A percentile compares a stretch with the other conserved stretches of the same genome.
These are phyloP conservation scores for Neopelma chrysocephalum DNA, from an alignment of 2,797 vertebrate genomes.

Conservation along the genomic window DNA sequence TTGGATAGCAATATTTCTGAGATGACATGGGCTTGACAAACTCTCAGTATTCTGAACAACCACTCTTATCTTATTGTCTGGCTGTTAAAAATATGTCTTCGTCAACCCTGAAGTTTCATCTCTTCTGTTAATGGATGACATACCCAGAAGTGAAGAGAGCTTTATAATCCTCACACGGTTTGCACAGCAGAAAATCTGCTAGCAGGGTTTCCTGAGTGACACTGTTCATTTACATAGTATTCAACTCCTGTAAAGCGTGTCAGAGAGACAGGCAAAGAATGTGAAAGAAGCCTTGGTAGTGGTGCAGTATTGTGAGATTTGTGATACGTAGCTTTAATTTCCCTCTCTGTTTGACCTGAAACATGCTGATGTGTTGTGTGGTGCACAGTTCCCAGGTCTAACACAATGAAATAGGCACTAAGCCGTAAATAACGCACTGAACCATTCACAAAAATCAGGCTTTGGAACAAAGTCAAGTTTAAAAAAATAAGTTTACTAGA, in stretches of 20 bases:
- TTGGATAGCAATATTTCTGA: neutral
- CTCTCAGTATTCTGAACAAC: neutral
- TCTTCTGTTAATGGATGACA: neutral
- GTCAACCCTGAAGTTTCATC: neutral
- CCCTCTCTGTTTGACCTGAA: neutral
- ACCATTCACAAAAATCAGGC: neutral
- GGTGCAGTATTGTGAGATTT: rapidly evolving
- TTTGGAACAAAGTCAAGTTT: neutral
- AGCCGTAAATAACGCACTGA: neutral
- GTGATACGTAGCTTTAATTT: neutral
- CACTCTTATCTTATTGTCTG: neutral
- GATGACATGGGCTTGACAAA: neutral
- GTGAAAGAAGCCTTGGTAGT: neutral
- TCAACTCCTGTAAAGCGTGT: neutral
- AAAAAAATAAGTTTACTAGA: neutral
- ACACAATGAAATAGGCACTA: neutral
- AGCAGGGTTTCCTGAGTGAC: neutral
- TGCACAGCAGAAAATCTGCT: neutral
- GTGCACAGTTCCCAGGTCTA: neutral
- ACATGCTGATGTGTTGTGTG: neutral
- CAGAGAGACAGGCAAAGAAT: neutral
- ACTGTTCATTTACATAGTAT: neutral
- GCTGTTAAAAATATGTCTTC: neutral
- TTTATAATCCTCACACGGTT: neutral
- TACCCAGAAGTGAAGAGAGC: neutral